Evolutionary conservation across 2,113 vertebrate species (phyloP), one percentile per base, ranked within the genome.

Genomic region (Tricholaema leucomelas): DNA sequence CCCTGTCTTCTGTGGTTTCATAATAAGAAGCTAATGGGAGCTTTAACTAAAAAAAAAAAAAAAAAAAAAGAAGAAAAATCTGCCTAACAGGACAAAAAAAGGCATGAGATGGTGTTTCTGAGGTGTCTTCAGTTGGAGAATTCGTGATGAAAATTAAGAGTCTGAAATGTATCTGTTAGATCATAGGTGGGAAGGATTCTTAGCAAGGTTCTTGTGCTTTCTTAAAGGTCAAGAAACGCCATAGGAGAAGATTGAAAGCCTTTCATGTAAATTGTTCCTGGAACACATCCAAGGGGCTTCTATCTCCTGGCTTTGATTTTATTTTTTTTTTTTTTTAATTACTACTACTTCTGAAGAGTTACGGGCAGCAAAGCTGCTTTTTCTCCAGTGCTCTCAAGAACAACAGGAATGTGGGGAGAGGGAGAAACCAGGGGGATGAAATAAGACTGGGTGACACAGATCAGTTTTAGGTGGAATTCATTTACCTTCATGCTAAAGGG

Each of bases 211-310:
- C 92, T 54, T 87, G 61, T 19, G 5, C 84, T 94, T 93, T 72
- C 93, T 85, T 81, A 92, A 96, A 97, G 87, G 93, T 96, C 93
- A 97, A 90, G 74, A 89, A 92, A 94, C 96, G 92, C 92, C 85
- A 85, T 84, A 89, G 95, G 88, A 88, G 87, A 94, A 88, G 81
- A 83, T 75, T 88, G 92, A 92, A 92, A 95, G 90, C 70, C 77
- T 91, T 97, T 95, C 50, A 76, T 95, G 83, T 92, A 96, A 95
- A 94, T 95, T 10, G 8, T 82, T 79, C 85, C 93, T 96, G 95
- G 96, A 97, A 83, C 38, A 20, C 92, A 91, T 74, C 94, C 92
- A 96, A 91, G 75, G 84, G 84, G 54, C 66, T 91, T 96, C 95
- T 87, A 74, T 92, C 92, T 94, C 81, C n/a, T 66, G 69, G 65